Conservation (phyloP, 2,113 vertebrate genomes). For the Montifringilla adamsi region DNA sequence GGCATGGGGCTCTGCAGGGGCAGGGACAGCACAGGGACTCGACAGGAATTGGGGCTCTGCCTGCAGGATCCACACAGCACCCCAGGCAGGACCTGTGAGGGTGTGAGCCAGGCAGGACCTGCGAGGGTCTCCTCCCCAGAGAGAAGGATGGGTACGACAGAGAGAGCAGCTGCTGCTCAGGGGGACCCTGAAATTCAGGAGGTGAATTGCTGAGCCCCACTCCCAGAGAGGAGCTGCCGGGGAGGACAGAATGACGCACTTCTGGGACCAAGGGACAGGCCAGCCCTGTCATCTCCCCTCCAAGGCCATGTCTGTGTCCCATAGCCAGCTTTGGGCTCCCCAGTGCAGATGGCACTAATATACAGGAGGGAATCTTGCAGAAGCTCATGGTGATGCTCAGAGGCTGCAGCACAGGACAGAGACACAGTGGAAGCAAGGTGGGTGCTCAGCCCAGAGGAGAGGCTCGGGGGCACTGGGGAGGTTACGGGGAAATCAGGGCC, state of each 20-base stretch:
- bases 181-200: not conserved
- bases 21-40: not conserved
- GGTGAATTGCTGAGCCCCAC: accelerated
- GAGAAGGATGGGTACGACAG: accelerated
- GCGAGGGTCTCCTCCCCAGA: not conserved
- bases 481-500: not conserved
- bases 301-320: accelerated
- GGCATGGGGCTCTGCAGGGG: not conserved
- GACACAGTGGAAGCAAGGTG: accelerated
- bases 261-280: not conserved
- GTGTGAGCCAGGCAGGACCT: accelerated
- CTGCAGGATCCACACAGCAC: not conserved
- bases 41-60: accelerated
- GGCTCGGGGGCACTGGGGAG: accelerated
- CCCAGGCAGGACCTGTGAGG: accelerated
- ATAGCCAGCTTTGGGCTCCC: accelerated
- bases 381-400: accelerated
- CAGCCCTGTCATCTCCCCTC: not conserved
- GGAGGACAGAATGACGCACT: accelerated
- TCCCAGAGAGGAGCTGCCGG: not conserved
- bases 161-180: not conserved
- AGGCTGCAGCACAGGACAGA: not conserved
- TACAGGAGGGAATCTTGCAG: accelerated
- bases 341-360: accelerated
- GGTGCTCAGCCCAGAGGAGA: not conserved